phyloP scores from a whole-genome alignment of 1,140 invertebrate species.

The Aphaenogaster floridana region DNA sequence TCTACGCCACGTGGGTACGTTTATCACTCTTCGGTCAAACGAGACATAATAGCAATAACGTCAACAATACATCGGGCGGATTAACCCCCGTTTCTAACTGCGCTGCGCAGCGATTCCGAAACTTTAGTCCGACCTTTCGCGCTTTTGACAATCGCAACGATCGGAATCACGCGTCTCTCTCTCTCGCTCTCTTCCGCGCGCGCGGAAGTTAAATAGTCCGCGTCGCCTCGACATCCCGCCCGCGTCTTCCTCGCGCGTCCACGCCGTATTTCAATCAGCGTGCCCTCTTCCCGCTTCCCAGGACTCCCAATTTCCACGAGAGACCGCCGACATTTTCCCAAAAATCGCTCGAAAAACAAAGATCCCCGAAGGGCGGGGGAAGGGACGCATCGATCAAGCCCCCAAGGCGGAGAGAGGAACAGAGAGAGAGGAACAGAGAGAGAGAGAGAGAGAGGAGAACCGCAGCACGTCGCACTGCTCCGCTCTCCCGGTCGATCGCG shows the following conservation, averaged over 20 bases:
- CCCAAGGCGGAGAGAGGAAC: conserved; percentile 63
- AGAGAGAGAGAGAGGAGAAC: conserved; percentile 38
- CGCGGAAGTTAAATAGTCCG: background rate
- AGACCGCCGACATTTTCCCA: background rate
- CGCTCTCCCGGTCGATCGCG: conserved; percentile 80
- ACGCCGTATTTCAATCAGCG: background rate
- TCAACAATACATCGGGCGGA: background rate
- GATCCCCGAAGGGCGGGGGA: conserved; percentile 51
- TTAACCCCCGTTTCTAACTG: conserved; percentile 3
- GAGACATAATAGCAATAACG: background rate
- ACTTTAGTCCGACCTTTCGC: background rate
- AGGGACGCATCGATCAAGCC: conserved; percentile 83
- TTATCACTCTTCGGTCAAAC: too few relatives aligned
- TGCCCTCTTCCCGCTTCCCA: background rate
- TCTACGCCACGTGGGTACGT: too few relatives aligned
- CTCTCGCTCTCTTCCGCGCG: background rate
- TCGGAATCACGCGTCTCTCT: background rate
- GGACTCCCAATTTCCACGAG: background rate
- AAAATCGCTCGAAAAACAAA: background rate
- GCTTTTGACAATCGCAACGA: conserved; percentile 9
- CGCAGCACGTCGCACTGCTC: conserved; percentile 73
- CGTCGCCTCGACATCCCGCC: background rate
- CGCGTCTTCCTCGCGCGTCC: background rate
- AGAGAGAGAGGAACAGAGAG: conserved; percentile 26
- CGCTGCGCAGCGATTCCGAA: background rate